Base-by-base conservation (phyloP, 2,888 invertebrate genomes). In the Pollenia griseotomentosa region DNA sequence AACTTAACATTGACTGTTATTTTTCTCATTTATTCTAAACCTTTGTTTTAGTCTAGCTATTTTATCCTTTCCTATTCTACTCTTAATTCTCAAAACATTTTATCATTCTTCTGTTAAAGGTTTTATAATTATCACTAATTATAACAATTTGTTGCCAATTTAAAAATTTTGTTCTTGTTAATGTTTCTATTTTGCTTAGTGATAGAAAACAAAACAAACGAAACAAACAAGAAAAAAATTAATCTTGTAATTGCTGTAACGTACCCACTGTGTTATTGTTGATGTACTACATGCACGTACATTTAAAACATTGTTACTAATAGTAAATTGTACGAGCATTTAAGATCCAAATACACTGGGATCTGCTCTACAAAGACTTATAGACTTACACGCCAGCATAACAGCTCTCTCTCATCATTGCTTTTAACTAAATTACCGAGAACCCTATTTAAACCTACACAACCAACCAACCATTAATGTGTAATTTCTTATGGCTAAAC, bases 71-170 rank as follows among this genome's bases (percentile, higher is more conserved):
- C 0, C 59, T 19, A 10, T 11, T 44, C 5, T 42, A 16, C 63
- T 8, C 66, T 9, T 59, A 48, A 8, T 46, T 16, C 48, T 10
- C 48, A 4, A 40, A 14, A 8, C 46, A 66, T 74, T 71, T 73
- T 66, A 51, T 78, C 73, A 82, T 70, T 40, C 51, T 66, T 57
- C 66, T 87, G 55, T 73, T 70, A 59, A 80, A 75, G 77, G 55
- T 77, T 74, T 78, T 87, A 78, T 78, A 84, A 84, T 87, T 78
- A 87, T 78, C 78, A 84, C 87, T 87, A 87, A 87, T 87, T 87
- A 68, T 70, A 78, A 75, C 79, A 83, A 85, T 87, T 87, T 84
- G 87, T 84, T 80, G 83, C 59, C 71, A 80, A 83, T 75, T 86
- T 79, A 23, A 59, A 53, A 40, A 70, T 79, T 79, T 79, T 79